Conservation (phyloP, 2,888 invertebrate genomes). For the Eugnorisma glareosa region DNA sequence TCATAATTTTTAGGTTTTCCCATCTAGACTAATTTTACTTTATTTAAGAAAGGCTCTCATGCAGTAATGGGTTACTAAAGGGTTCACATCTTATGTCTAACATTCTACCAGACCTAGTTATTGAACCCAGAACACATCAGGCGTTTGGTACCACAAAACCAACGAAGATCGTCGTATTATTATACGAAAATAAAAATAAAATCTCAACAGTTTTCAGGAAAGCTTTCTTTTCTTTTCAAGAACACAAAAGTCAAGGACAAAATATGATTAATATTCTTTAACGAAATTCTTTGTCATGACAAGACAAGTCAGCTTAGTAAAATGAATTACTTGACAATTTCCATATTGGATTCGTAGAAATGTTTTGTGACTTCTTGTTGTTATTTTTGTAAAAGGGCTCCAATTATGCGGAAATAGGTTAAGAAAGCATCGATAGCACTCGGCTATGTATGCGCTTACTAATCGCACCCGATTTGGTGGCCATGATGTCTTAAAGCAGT, state of each 20-base stretch:
- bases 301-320: slow-evolving; percentile 47
- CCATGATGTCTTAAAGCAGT: no score
- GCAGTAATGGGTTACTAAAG: not conserved
- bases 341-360: slow-evolving; percentile 62
- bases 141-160: not conserved
- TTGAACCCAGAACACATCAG: not conserved
- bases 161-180: not conserved
- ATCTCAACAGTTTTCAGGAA: slow-evolving; percentile 4
- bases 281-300: slow-evolving; percentile 43
- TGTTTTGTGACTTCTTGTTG: slow-evolving; percentile 47
- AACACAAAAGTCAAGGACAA: slow-evolving; percentile 34
- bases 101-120: not conserved
- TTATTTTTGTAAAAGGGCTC: not conserved
- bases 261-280: slow-evolving; percentile 44
- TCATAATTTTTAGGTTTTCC: not conserved
- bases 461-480: no score
- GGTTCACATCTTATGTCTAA: not conserved
- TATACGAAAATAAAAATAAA: slow-evolving; percentile 4
- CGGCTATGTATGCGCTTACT: no score
- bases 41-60: not conserved
- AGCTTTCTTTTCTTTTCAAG: not conserved
- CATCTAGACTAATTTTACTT: not conserved
- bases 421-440: no score
- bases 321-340: slow-evolving; percentile 65
- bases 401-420: not conserved